Evolutionary conservation across 2,113 vertebrate genomes (phyloP).

Genomic region (Sceloporus undulatus): DNA sequence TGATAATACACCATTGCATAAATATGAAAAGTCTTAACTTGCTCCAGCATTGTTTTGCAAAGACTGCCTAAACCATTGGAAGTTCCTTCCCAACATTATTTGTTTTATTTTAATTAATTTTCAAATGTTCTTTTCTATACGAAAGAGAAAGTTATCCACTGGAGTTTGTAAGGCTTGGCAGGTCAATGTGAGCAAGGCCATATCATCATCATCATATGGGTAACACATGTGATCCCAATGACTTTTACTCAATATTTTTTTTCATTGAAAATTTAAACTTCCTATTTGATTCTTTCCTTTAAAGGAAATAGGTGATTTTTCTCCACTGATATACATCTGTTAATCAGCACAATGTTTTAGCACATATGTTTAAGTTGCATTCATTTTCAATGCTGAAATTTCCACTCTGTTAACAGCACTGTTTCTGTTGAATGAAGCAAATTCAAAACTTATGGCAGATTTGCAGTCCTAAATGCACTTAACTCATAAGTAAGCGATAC

Average conservation of each 20-base stretch:
- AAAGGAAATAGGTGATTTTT: not conserved
- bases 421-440: not conserved
- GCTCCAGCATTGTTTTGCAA: too few relatives aligned
- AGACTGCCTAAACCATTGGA: too few relatives aligned
- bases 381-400: slow-evolving; percentile 18
- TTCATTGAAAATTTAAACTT: slow-evolving; percentile 20
- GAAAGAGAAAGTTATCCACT: too few relatives aligned
- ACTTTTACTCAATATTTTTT: not conserved
- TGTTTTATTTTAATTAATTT: too few relatives aligned
- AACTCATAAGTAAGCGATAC: slow-evolving; percentile 34
- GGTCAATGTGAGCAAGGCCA: too few relatives aligned
- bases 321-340: not conserved
- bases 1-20: too few relatives aligned
- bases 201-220: too few relatives aligned
- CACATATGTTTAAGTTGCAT: not conserved
- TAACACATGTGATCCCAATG: not conserved
- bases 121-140: too few relatives aligned
- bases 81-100: too few relatives aligned
- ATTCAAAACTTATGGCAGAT: not conserved
- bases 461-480: slow-evolving; percentile 14
- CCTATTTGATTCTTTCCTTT: slow-evolving; percentile 15
- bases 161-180: too few relatives aligned
- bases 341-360: slow-evolving; percentile 15
- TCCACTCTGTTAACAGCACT: not conserved
- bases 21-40: too few relatives aligned